A percentile compares a stretch with the other conserved stretches of the same genome.
phyloP scores from a whole-genome alignment of 2,888 invertebrate species.

The Lepidocyrtoides sp. region DNA sequence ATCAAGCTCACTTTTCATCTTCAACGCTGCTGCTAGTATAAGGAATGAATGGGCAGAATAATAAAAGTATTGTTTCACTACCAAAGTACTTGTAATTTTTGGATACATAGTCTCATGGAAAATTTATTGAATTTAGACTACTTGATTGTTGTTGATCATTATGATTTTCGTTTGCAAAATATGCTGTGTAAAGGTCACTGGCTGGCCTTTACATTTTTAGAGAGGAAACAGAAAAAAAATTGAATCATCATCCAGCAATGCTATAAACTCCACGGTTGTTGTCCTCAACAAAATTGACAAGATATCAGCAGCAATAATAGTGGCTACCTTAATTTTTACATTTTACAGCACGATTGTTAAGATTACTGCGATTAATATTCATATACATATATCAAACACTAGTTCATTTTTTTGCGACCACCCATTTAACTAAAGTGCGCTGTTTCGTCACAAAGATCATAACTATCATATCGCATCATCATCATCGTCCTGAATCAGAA shows the following conservation, averaged over 20 bases:
- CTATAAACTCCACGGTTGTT: too few relatives aligned
- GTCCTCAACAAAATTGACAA: not conserved
- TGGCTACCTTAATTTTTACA: not conserved
- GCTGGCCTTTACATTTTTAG: slow-evolving; percentile 66
- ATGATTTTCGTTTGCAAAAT: slow-evolving; percentile 12
- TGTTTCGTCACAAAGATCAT: not conserved
- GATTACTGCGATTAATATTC: not conserved
- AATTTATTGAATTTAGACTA: slow-evolving; percentile 12
- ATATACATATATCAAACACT: not conserved
- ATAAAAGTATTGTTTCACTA: not conserved
- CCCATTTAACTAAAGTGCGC: not conserved
- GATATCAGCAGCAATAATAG: too few relatives aligned
- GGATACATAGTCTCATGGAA: not conserved
- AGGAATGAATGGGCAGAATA: slow-evolving; percentile 19
- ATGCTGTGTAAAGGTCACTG: slow-evolving; percentile 60
- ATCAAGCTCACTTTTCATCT: not conserved
- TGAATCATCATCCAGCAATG: not conserved
- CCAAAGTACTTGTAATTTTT: too few relatives aligned
- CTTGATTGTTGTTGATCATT: not conserved
- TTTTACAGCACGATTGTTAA: not conserved
- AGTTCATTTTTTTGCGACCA: not conserved
- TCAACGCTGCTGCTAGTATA: not conserved
- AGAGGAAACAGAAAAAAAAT: not conserved
- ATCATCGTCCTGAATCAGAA: slow-evolving; percentile 15
- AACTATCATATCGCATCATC: not conserved